phyloP scores from a whole-genome alignment of 2,113 vertebrate species.

The Chloropsis cyanopogon region DNA sequence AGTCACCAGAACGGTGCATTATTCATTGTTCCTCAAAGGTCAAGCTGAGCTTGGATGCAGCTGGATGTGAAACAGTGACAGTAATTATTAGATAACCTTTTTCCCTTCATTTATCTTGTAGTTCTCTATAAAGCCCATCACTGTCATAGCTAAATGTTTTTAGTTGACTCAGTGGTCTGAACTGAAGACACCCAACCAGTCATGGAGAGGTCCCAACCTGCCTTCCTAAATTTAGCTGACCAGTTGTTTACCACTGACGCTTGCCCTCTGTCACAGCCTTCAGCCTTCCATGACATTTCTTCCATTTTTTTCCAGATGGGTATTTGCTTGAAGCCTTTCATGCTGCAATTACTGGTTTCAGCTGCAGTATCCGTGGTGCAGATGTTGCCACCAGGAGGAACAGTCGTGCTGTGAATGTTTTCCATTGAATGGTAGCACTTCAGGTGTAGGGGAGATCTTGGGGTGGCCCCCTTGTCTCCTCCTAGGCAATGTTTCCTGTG shows the following conservation, averaged over 20 bases:
- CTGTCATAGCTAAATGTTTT: neutral
- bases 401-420: neutral
- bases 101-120: slow-evolving; percentile 10
- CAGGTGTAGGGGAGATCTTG: neutral
- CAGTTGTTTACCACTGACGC: neutral
- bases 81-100: slow-evolving; percentile 35
- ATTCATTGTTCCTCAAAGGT: slow-evolving; percentile 29
- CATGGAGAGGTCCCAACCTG: neutral
- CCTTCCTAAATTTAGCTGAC: neutral
- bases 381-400: neutral
- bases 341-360: neutral
- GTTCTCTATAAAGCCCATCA: neutral
- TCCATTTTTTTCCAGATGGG: neutral
- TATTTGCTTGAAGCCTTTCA: neutral
- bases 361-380: neutral
- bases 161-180: neutral
- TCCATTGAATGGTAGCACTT: neutral
- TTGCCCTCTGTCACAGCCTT: accelerated
- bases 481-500: neutral
- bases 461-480: neutral
- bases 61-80: neutral
- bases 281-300: neutral
- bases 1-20: neutral
- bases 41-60: neutral
- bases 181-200: neutral